These are phyloP conservation scores for Aelia acuminata DNA, from an alignment of 2,888 invertebrate species.

Conservation along the genomic window DNA sequence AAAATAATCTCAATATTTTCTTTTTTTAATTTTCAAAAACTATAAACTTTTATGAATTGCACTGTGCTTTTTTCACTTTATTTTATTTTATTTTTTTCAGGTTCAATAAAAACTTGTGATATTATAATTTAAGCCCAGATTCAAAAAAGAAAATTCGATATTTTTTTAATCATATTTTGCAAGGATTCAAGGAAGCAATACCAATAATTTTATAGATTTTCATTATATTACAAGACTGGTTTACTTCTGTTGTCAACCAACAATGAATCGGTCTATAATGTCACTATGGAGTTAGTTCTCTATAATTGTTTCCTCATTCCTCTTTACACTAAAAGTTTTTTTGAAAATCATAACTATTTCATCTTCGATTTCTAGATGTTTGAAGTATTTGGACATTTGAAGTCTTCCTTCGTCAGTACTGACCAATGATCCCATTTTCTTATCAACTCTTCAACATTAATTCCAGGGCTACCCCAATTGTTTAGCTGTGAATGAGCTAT, in stretches of 20 bases:
- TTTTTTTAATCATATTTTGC: neutral
- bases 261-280: neutral
- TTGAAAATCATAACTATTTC: neutral
- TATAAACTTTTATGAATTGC: neutral
- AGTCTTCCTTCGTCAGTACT: neutral
- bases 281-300: neutral
- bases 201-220: neutral
- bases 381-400: neutral
- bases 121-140: neutral
- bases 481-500: slow-evolving; percentile 60
- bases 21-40: neutral
- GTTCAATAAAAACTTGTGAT: neutral
- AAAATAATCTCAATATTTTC: no score
- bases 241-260: neutral
- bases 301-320: neutral
- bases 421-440: slow-evolving; percentile 53
- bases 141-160: neutral
- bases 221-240: neutral
- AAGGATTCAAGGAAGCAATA: neutral
- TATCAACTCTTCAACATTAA: neutral
- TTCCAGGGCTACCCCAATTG: slow-evolving; percentile 61
- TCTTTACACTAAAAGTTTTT: neutral
- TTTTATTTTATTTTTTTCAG: neutral
- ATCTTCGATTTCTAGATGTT: neutral
- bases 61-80: neutral